Base-by-base conservation (phyloP, 2,113 vertebrate genomes). In the Percopsis transmontana region DNA sequence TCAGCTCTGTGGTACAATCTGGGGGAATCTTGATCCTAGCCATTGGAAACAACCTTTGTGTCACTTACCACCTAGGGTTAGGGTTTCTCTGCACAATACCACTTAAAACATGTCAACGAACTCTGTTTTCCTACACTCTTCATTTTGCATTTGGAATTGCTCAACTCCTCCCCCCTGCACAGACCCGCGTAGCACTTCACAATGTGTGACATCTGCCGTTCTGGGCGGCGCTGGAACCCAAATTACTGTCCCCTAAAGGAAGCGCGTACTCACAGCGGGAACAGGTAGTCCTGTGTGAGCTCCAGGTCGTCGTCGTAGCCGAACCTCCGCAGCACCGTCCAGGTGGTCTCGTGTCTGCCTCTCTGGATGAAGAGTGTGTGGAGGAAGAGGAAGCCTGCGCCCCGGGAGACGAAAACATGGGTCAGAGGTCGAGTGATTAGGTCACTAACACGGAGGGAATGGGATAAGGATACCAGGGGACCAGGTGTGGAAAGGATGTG, bases 321-420 rank as follows among this genome's bases (percentile, higher is more conserved):
- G 58, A 99, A 99, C 76, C 96, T 92, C 50, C 97, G 93, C 68
- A 99, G 75, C 55, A 99, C 97, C 0, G 97, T 99, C 97, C 97
- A 99, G 1, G 97, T 99, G 24, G 97, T 99, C 88, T 99, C 97
- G 0, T 99, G 97, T 77, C 97, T 92, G 51, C 97, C 97, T 81
- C 97, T 94, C 91, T 99, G 97, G 67, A 99, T 98, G 87, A 99
- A 99, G 65, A 99, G 94, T 1, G 97, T 99, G 86, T 99, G 97
- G 44, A 99, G 93, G 87, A 99, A 99, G 88, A 99, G 93, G 88
- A 99, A 99, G 62, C 97, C 97, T 99, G 88, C 12, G 42, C 70
- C 90, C 76, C 9, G 14, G 33, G 5, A 21, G 42, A 63, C 11
- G 13, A 40, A 27, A 33, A 20, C 20, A 23, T 23, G 39, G 18